These are phyloP conservation scores for Phoebastria nigripes DNA, from an alignment of 2,797 vertebrate species.

Conservation along the genomic window DNA sequence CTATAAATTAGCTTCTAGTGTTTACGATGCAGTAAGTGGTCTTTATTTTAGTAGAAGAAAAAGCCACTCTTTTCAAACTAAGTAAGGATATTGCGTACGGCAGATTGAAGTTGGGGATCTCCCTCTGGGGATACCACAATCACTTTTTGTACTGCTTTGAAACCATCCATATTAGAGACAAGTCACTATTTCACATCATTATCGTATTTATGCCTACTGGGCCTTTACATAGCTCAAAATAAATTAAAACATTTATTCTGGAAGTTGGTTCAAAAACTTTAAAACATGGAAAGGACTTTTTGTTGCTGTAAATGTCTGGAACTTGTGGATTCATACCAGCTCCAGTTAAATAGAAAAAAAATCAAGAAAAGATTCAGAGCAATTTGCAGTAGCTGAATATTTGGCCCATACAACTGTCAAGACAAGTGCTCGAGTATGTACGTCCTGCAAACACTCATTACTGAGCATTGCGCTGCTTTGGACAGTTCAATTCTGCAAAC, in stretches of 20 bases:
- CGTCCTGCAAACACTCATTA: neutral
- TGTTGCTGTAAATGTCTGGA: neutral
- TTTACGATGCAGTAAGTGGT: neutral
- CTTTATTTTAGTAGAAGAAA: neutral
- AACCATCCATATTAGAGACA: neutral
- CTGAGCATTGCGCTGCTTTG: neutral
- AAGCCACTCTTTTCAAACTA: neutral
- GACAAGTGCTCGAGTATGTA: neutral
- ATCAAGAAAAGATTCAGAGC: neutral
- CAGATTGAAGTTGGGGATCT: neutral
- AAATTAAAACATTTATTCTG: neutral
- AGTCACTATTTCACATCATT: neutral
- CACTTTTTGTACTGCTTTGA: neutral
- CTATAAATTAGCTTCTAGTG: neutral
- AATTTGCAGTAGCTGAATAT: neutral
- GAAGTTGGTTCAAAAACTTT: neutral
- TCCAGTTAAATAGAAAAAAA: neutral
- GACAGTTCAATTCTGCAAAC: neutral
- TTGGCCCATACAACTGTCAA: neutral
- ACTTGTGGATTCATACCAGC: neutral
- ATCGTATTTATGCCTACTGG: fast-evolving
- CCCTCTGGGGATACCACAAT: neutral
- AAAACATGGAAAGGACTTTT: neutral
- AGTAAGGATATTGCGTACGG: neutral
- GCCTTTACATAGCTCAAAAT: neutral